Evolutionary conservation across 2,888 invertebrate genomes (phyloP), one percentile per base, ranked within the genome.

Genomic region (Bedellia somnulentella): DNA sequence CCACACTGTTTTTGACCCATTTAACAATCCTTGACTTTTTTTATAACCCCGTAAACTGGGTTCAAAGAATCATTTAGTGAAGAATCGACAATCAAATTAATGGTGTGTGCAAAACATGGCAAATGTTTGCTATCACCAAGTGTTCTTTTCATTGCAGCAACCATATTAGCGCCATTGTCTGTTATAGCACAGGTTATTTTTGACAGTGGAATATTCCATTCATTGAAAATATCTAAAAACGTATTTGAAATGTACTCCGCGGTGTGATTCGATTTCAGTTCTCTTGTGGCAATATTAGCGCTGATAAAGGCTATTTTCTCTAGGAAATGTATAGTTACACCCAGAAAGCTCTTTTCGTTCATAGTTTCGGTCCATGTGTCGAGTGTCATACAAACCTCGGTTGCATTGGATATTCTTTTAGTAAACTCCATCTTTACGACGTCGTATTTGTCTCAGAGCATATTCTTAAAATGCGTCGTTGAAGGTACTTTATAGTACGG

Each of bases 81-180:
- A 9, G 11, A 16, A n/a, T n/a, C n/a, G n/a, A n/a, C n/a, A n/a
- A n/a, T n/a, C n/a, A n/a, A n/a, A n/a, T n/a, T n/a, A n/a, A 26
- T 25, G 9, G 27, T 31, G 27, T 31, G 23, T 18, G 27, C 32
- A 35, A 35, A 32, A 32, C 35, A 35, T 13, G 35, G 30, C 24
- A 35, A 30, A 32, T 35, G 32, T 30, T 35, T 35, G 18, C 11
- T 17, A 21, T 35, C 29, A 27, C 32, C 30, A 18, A 35, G 24
- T 23, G 21, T 15, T 27, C 15, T 33, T 30, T 32, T 32, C 8
- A 33, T 28, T 11, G 32, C 30, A 22, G 28, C 30, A 21, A 35
- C 24, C 32, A 32, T 27, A 26, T 29, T 27, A 32, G 27, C 30
- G 24, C 14, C 30, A 30, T 35, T 35, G 21, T 35, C 35, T 32